phyloP scores from a whole-genome alignment of 2,113 vertebrate genomes.

The Ictidomys tridecemlineatus region DNA sequence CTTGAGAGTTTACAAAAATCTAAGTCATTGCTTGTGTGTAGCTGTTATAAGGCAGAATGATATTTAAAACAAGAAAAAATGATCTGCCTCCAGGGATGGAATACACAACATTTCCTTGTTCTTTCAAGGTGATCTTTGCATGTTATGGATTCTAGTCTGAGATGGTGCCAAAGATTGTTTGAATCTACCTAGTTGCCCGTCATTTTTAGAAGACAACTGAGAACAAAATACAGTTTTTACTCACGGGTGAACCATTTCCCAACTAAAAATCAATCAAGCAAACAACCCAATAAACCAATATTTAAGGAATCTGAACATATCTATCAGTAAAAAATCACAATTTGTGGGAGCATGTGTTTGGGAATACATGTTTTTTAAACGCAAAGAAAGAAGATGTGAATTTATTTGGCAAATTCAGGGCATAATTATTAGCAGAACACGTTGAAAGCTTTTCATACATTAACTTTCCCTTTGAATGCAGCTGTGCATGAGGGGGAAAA shows the following conservation, averaged over 20 bases:
- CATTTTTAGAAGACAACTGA: not conserved
- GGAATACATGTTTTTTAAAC: conserved; percentile 44
- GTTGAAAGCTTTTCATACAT: conserved; percentile 7
- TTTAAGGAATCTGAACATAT: not conserved
- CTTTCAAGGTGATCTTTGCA: not conserved
- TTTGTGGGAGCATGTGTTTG: conserved; percentile 27
- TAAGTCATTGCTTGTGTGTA: conserved; percentile 54
- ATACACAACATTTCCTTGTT: conserved; percentile 25
- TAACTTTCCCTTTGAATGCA: not conserved
- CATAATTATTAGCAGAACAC: conserved; percentile 34
- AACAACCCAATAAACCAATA: conserved; percentile 23
- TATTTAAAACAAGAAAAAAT: conserved; percentile 27
- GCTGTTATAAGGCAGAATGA: conserved; percentile 13
- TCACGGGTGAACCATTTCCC: not conserved
- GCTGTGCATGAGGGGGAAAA: not conserved
- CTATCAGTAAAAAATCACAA: conserved; percentile 18
- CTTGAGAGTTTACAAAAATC: conserved; percentile 64
- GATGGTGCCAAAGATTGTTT: not conserved
- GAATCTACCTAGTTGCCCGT: not conserved
- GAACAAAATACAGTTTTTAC: not conserved
- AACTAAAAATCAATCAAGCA: conserved; percentile 8
- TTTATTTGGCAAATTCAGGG: conserved; percentile 29
- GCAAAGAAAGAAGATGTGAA: not conserved
- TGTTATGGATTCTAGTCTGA: not conserved
- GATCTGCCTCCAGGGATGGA: not conserved